Evolutionary conservation across 2,888 invertebrate genomes (phyloP), one percentile per base, ranked within the genome.

Genomic region (Melitaea athalia): DNA sequence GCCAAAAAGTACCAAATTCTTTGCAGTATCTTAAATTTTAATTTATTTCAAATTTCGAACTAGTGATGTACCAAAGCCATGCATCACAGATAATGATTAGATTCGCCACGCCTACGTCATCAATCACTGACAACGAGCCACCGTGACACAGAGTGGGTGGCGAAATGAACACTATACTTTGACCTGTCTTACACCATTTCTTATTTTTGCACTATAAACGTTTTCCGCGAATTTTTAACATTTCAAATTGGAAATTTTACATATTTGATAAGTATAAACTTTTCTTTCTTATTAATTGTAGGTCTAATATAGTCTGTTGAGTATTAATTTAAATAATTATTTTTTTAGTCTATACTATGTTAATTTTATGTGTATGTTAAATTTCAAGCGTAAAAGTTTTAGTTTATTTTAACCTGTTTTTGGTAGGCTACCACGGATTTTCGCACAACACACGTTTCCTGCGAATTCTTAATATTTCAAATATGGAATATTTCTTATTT

Each of bases 1-100:
- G 8, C 52, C 52, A 52, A 38, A 15, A 17, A 0, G 6, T 55
- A 57, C n/a, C 42, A 38, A 42, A 10, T 38, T 15, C n/a, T 42
- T 55, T 17, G 17, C n/a, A 57, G 52, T 52, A 66, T 55, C n/a
- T 38, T 10, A n/a, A 52, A 47, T 66, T 61, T 66, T 55, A 55
- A 66, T 66, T 61, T 62, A 62, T 67, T 33, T 62, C 45, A 67
- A 67, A 67, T 67, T 57, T 61, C 67, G 38, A 82, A 80, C 75
- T 87, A 87, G 88, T 89, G 90, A 89, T 87, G 90, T 90, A 86
- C 89, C 84, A 85, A 75, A 85, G 87, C 87, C 85, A 91, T 92
- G 91, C 91, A 90, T 92, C 92, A 92, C 82, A 87, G 88, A 89
- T 92, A 92, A 92, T 91, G 92, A 92, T 92, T 90, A 90, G 91